Base-by-base conservation (phyloP, 2,888 invertebrate species). In the Sesia bembeciformis region DNA sequence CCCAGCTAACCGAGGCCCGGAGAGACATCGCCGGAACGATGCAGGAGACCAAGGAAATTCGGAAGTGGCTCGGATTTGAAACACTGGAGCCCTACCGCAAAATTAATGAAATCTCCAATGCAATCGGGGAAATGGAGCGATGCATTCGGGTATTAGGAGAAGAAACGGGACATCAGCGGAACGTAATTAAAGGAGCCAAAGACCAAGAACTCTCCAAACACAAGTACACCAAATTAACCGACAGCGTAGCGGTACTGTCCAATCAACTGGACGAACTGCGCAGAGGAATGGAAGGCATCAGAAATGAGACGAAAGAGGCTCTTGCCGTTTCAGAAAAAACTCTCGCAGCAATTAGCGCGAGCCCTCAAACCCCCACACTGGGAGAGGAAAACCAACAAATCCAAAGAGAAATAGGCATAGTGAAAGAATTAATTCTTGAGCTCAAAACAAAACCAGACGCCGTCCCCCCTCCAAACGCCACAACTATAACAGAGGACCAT, bases 401-500 rank as follows among this genome's bases (percentile, higher is more conserved):
- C 53, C 4, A 53, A 52, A 42, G 55, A 51, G 40, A 53, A 51
- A 52, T 55, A 53, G 55, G 53, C 42, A 43, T n/a, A 53, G 42
- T 51, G 53, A 43, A 53, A 50, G 38, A 40, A 51, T 41, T 49
- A 43, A 41, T 50, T 51, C n/a, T 40, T 50, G 40, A 53, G 40
- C 52, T 6, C 38, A 52, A 5, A 51, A n/a, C n/a, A n/a, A 40
- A 40, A 7, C 40, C 39, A 40, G 39, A 40, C 39, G 40, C 7
- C 6, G 40, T 51, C 40, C 39, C 40, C 7, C 39, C 39, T 39
- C 39, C 39, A 39, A 40, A 40, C 39, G 39, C 39, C 4, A 40
- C 39, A 40, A 38, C 39, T 40, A 51, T 40, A 40, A 8, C 40
- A 8, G 42, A 55, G 39, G 52, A 49, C 7, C 52, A 52, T 3